These are phyloP conservation scores for Datnioides undecimradiatus DNA, from an alignment of 2,113 vertebrate species.

Conservation along the genomic window DNA sequence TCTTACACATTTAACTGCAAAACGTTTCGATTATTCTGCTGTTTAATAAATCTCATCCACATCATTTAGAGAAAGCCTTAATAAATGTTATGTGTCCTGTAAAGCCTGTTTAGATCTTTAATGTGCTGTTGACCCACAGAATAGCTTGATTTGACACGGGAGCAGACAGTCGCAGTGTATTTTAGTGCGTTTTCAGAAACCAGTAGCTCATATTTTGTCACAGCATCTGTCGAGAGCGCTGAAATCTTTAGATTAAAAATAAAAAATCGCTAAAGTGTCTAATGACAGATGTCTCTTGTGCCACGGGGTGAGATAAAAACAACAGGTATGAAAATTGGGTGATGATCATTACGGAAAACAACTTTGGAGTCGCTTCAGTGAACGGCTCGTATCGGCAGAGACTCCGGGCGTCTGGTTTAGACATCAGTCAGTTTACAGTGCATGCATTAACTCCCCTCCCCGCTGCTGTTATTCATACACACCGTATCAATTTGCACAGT, in stretches of 20 bases:
- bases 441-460: neutral
- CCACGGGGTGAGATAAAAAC: slow-evolving; percentile 3
- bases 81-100: slow-evolving; percentile 1
- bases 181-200: slow-evolving; percentile 17
- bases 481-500: neutral
- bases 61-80: neutral
- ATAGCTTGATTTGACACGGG: slow-evolving; percentile 31
- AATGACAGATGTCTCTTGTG: neutral
- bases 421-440: neutral
- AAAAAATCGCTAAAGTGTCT: neutral
- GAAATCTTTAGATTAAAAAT: neutral
- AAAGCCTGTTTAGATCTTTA: slow-evolving; percentile 22
- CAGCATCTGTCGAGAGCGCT: neutral
- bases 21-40: neutral
- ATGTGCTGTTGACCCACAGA: neutral
- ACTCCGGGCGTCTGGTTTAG: neutral
- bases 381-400: neutral
- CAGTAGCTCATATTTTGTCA: neutral
- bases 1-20: neutral
- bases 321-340: neutral
- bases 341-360: slow-evolving; percentile 13
- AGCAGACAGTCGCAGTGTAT: slow-evolving; percentile 1
- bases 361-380: neutral
- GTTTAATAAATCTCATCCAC: neutral
- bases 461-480: neutral